Base-by-base conservation (phyloP, 2,888 invertebrate genomes). In the Panopea generosa region DNA sequence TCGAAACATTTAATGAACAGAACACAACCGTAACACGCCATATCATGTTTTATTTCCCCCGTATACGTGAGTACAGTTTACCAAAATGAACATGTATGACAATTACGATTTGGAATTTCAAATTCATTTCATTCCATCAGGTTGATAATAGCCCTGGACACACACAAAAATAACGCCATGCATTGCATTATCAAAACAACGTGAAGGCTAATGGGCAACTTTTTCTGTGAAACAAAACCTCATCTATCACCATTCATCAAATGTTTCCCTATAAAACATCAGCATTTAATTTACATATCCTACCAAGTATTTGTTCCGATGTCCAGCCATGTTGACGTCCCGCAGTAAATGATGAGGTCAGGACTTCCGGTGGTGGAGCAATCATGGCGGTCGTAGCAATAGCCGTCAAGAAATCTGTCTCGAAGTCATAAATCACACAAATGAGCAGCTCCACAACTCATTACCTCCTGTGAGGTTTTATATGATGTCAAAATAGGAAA, bases 321-420 rank as follows among this genome's bases (percentile, higher is more conserved):
- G 59, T 52, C 22, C 60, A 65, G 70, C 67, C 76, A 57, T 66
- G 24, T 66, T 66, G 76, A 76, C 69, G 67, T 74, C 70, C 66
- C 63, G 74, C 74, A 56, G 63, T 67, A 71, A 74, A 78, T 74
- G 68, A 73, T 74, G 79, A 66, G 72, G 79, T 79, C 79, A 79
- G 43, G 40, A 67, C 71, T 79, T 79, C 80, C 80, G 80, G 80
- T 63, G 43, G 38, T n/a, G 62, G 53, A 68, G 47, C 67, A 68
- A 63, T 71, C 65, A 73, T 59, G 75, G 80, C 69, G 69, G 70
- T 59, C 66, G 40, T 33, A 52, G 38, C 65, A 29, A 47, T 62
- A 57, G 59, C 65, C 76, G 73, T 69, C 80, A 76, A 49, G 47
- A 40, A 47, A 52, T 53, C 66, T 70, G 72, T 61, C 62, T 69